Conservation (phyloP, 2,797 vertebrate species). For the Rhynchonycteris naso region DNA sequence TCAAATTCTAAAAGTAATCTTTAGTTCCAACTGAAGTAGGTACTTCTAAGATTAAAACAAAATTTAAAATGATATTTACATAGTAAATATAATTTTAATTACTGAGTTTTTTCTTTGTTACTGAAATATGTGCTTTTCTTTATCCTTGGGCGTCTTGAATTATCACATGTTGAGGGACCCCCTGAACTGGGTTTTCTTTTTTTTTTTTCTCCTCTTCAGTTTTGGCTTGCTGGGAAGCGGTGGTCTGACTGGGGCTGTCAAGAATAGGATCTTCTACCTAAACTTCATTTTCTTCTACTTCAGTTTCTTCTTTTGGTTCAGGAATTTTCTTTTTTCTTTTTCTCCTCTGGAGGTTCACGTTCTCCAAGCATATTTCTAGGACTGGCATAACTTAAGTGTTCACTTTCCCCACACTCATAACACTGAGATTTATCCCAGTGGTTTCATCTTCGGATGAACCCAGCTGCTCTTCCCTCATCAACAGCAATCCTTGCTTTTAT, state of each 20-base stretch:
- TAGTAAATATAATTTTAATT: constrained; percentile 87
- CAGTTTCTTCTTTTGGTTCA: constrained; percentile 89
- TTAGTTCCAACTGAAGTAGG: neutral
- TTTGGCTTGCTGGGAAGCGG: constrained; percentile 97
- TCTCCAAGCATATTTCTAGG: constrained; percentile 98
- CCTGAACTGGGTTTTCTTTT: constrained; percentile 86
- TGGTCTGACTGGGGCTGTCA: constrained; percentile 97
- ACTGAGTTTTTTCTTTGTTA: constrained; percentile 97
- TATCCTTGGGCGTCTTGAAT: constrained; percentile 93
- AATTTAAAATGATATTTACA: constrained; percentile 75
- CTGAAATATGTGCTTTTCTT: constrained; percentile 98
- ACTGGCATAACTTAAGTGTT: constrained; percentile 97
- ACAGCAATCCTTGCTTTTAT: constrained; percentile 97
- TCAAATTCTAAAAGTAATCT: constrained; percentile 44
- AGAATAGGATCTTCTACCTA: constrained; percentile 96
- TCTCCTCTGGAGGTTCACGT: constrained; percentile 96
- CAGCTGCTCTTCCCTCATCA: constrained; percentile 97
- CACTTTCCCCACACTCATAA: constrained; percentile 90
- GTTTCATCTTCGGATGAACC: constrained; percentile 96
- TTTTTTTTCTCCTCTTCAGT: constrained; percentile 92
- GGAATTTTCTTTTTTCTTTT: constrained; percentile 93
- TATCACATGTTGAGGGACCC: constrained; percentile 90
- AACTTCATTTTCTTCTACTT: constrained; percentile 93
- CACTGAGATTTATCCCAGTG: constrained; percentile 95
- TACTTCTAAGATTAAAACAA: neutral